Conservation (phyloP, 2,888 invertebrate species). For the Eupithecia tripunctaria region DNA sequence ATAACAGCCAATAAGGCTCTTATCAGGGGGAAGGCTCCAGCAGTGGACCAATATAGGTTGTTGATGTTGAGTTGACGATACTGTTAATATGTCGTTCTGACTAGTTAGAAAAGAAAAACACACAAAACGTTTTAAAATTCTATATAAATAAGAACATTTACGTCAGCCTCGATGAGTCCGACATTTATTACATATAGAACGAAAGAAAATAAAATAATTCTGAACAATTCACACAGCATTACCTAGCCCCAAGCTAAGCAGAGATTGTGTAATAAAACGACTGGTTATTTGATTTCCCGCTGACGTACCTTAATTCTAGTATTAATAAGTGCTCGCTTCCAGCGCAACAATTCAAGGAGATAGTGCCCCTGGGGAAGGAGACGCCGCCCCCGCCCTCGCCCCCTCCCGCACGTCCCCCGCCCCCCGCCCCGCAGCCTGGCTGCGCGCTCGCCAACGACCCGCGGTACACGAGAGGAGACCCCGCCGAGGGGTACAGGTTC, state of each 20-base stretch:
- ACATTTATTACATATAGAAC: not conserved
- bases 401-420: constrained; percentile 60
- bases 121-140: not conserved
- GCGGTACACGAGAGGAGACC: constrained; percentile 76
- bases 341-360: constrained; percentile 37
- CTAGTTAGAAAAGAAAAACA: not conserved
- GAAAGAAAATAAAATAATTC: not conserved
- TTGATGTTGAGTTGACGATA: no score
- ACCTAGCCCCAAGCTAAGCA: no score
- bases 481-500: constrained; percentile 85
- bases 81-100: not conserved
- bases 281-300: not conserved
- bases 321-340: not conserved
- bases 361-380: constrained; percentile 42
- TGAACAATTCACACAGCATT: no score
- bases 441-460: constrained; percentile 81
- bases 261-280: no score
- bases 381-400: constrained; percentile 59
- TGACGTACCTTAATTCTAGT: not conserved
- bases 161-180: not conserved
- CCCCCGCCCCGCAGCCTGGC: constrained; percentile 75
- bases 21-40: no score
- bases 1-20: no score
- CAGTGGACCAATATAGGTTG: no score
- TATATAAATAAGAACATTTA: not conserved